Percentiles rank a stretch among this genome's conserved stretches.
Conservation (phyloP, 2,797 vertebrate species). For the Geotrypetes seraphini region DNA sequence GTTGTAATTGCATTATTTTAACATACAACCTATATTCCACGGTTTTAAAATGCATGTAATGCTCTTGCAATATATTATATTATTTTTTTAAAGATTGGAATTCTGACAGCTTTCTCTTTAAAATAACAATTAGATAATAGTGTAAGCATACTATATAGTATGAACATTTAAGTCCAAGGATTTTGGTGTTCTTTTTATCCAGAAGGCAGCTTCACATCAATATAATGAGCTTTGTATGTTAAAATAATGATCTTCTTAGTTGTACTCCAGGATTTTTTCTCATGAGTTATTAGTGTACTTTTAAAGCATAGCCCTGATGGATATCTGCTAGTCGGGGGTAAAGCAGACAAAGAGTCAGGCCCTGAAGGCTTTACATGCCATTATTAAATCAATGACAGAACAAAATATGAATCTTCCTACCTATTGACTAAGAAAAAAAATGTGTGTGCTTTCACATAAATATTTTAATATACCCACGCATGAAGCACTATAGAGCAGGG, state of each 20-base stretch:
- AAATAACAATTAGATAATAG: slow-evolving; percentile 42
- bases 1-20: slow-evolving; percentile 33
- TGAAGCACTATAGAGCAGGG: too few relatives aligned
- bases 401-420: not conserved
- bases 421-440: not conserved
- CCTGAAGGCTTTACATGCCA: not conserved
- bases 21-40: slow-evolving; percentile 26
- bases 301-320: not conserved
- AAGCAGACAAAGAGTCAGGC: slow-evolving; percentile 7
- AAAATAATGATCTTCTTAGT: not conserved
- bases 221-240: not conserved
- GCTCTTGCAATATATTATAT: slow-evolving; percentile 31
- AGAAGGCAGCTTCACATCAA: too few relatives aligned
- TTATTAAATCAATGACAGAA: not conserved
- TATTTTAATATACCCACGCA: too few relatives aligned
- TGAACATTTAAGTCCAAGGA: slow-evolving; percentile 23
- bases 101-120: slow-evolving; percentile 37
- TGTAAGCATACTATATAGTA: slow-evolving; percentile 16
- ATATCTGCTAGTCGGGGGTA: not conserved
- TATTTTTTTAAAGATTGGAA: too few relatives aligned
- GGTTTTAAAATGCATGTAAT: slow-evolving; percentile 42
- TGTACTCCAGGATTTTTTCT: not conserved
- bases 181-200: slow-evolving; percentile 15
- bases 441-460: too few relatives aligned
- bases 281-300: not conserved